Conservation (phyloP, 2,888 invertebrate genomes). For the Byasa hedistus region DNA sequence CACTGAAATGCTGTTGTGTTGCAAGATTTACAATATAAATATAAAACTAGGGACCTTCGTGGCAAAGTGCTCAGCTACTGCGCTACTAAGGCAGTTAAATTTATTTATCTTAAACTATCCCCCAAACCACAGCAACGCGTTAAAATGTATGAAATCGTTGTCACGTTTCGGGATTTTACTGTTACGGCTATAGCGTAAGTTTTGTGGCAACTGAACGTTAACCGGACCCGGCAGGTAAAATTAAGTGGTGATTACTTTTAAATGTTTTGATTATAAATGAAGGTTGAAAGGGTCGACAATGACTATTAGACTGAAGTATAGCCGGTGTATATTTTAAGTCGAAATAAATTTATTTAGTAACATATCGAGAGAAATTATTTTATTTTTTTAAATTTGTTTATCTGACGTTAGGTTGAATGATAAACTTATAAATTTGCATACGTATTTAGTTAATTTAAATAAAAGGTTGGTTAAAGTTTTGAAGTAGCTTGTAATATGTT, state of each 20-base stretch:
- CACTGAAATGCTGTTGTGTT: too few species aligned
- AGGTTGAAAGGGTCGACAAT: constrained; percentile 18
- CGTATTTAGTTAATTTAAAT: too few species aligned
- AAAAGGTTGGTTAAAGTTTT: too few species aligned
- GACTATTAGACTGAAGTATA: constrained; percentile 16
- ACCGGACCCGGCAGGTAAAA: constrained; percentile 27
- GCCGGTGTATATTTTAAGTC: not conserved
- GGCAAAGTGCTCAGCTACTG: too few species aligned
- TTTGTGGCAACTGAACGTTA: constrained; percentile 11
- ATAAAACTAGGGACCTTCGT: too few species aligned
- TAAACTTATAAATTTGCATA: too few species aligned
- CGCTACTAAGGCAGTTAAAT: not conserved
- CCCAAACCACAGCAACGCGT: constrained; percentile 14
- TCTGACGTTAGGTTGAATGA: too few species aligned
- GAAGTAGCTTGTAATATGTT: too few species aligned
- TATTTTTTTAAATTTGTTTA: not conserved
- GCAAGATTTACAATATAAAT: too few species aligned
- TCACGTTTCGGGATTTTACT: constrained; percentile 25
- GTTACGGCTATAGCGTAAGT: constrained; percentile 28
- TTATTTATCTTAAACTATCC: not conserved
- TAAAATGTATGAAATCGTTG: constrained; percentile 24
- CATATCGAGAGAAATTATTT: not conserved
- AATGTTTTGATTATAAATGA: constrained; percentile 28
- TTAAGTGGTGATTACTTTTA: constrained; percentile 27
- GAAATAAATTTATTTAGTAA: not conserved